phyloP scores from a whole-genome alignment of 2,797 vertebrate genomes.

The Orientallactaga sibirica region DNA sequence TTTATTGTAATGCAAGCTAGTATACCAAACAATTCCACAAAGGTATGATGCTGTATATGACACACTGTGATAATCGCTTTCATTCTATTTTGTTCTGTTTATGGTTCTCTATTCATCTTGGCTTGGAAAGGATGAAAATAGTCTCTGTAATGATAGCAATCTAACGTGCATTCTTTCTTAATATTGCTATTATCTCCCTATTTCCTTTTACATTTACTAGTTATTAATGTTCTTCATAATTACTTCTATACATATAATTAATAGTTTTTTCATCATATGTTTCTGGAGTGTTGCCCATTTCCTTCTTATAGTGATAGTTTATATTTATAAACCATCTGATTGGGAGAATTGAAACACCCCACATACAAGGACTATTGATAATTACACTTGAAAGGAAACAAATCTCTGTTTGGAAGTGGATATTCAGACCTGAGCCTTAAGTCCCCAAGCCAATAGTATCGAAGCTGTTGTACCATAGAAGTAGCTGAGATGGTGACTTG shows the following conservation, averaged over 20 bases:
- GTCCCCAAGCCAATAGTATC: too few species aligned
- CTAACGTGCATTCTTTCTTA: neutral
- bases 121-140: neutral
- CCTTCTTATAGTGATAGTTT: neutral
- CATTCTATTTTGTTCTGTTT: neutral
- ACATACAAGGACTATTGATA: neutral
- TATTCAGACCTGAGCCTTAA: neutral
- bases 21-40: neutral
- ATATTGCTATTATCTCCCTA: neutral
- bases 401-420: neutral
- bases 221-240: neutral
- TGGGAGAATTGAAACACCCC: neutral
- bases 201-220: neutral
- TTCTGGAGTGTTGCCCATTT: neutral
- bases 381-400: neutral
- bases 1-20: neutral
- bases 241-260: neutral
- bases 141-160: neutral
- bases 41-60: too few species aligned
- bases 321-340: neutral
- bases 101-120: neutral
- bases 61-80: neutral
- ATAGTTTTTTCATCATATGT: neutral
- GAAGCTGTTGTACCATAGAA: too few species aligned
- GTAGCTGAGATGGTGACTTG: neutral